phyloP scores from a whole-genome alignment of 2,113 vertebrate species.

The Platichthys stellatus region DNA sequence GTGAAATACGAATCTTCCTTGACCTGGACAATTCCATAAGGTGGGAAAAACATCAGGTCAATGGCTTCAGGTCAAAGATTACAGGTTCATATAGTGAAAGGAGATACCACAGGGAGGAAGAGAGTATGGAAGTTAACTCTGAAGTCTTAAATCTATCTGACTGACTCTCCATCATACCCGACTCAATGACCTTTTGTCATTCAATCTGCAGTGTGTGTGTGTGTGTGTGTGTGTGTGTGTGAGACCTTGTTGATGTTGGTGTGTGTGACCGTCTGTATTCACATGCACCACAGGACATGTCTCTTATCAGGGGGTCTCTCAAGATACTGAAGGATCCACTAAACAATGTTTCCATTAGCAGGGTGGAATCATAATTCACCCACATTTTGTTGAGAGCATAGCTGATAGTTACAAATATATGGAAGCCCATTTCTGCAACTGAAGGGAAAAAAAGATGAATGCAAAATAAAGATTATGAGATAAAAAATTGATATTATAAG shows the following conservation, averaged over 20 bases:
- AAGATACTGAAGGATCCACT: not conserved
- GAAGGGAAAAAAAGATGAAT: conserved; percentile 1
- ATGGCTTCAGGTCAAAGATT: conserved; percentile 26
- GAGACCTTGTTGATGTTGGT: not conserved
- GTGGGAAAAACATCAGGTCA: conserved; percentile 5
- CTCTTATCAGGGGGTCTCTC: not conserved
- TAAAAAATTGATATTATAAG: too few relatives aligned
- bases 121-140: not conserved
- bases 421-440: too few relatives aligned
- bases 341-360: conserved; percentile 6
- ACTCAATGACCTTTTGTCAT: not conserved
- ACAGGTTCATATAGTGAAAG: conserved; percentile 30
- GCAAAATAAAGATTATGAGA: not conserved
- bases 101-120: conserved; percentile 11
- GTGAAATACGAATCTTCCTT: not conserved
- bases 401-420: conserved; percentile 15
- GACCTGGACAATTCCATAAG: not conserved
- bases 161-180: not conserved
- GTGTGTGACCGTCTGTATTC: not conserved
- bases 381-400: conserved; percentile 5
- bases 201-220: conserved; percentile 3
- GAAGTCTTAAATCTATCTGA: conserved; percentile 1
- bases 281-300: not conserved
- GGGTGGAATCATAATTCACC: conserved; percentile 5
- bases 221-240: not conserved